Evolutionary conservation across 2,888 invertebrate species (phyloP), one percentile per base, ranked within the genome.

Genomic region (Bimastos eiseni): DNA sequence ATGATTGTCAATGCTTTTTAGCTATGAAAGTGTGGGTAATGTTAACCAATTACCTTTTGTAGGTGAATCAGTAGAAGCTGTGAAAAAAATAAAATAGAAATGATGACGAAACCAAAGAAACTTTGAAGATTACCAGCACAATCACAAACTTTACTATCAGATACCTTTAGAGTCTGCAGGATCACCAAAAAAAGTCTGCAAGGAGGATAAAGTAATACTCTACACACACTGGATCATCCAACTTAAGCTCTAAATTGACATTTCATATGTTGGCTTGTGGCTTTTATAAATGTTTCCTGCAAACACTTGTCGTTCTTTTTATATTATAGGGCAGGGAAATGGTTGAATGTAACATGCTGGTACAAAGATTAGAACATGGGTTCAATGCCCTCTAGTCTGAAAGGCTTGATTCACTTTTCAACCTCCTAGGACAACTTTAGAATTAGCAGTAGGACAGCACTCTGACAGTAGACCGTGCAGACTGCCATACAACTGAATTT

Each of bases 61-160:
- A 21, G 91, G 91, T 33, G 91, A 91, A 36, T 91, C 91, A 89
- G 89, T 90, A 49, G 49, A 89, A 41, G 91, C 86, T 86, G 37
- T 5, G 19, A 86, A 86, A 86, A 86, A 24, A 86, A 15, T 36
- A 33, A 90, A 90, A 30, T 15, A n/a, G 3, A 70, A 70, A 70
- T n/a, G 70, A 30, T 70, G 70, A 70, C n/a, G n/a, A n/a, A 70
- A 70, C 30, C 70, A 70, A 70, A 30, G n/a, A 70, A 30, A 70
- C n/a, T 70, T n/a, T n/a, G 70, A 70, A 70, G 30, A 70, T 70
- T 70, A n/a, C 1, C 70, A n/a, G 8, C n/a, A 70, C 70, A 70
- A n/a, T 70, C 70, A n/a, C 70, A 70, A 70, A 70, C 70, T 70
- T 13, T 70, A n/a, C 70, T 70, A 8, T 70, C 70, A n/a, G 70